These are phyloP conservation scores for Hydrotaea cyrtoneurina DNA, from an alignment of 2,888 invertebrate species.

Conservation along the genomic window DNA sequence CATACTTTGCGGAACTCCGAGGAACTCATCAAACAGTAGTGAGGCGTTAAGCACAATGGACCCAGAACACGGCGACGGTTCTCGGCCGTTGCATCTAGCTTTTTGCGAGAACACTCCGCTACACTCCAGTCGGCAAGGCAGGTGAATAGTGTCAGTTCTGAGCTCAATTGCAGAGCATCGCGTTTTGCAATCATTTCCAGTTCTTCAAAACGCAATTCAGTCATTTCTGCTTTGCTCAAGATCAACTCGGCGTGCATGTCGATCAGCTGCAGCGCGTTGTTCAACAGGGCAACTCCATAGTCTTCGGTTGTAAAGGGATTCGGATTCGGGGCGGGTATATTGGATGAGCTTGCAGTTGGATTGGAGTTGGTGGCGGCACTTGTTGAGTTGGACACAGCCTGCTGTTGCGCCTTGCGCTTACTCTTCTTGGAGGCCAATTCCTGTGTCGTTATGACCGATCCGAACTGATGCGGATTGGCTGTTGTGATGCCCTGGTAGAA, in stretches of 20 bases:
- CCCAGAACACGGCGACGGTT: conserved; percentile 80
- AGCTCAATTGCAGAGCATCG: conserved; percentile 78
- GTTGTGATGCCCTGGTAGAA: conserved; percentile 79
- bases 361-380: conserved; percentile 49
- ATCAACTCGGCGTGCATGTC: conserved; percentile 80
- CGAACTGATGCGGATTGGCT: conserved; percentile 74
- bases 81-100: conserved; percentile 77
- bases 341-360: conserved; percentile 49
- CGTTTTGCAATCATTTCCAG: conserved; percentile 80
- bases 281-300: conserved; percentile 78
- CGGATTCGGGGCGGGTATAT: conserved; percentile 73
- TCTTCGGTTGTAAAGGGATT: conserved; percentile 80
- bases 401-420: conserved; percentile 69
- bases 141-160: conserved; percentile 79
- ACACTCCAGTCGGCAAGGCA: conserved; percentile 80
- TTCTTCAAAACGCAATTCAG: conserved; percentile 79
- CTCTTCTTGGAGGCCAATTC: conserved; percentile 69
- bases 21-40: conserved; percentile 77
- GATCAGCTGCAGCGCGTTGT: conserved; percentile 80
- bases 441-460: conserved; percentile 74
- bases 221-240: conserved; percentile 76
- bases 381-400: conserved; percentile 53
- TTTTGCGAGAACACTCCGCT: conserved; percentile 79
- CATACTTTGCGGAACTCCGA: conserved; percentile 78
- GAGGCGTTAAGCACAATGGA: conserved; percentile 78